Base-by-base conservation (phyloP, 92 coral and sea anemone species). In the Plumapathes pennacea region DNA sequence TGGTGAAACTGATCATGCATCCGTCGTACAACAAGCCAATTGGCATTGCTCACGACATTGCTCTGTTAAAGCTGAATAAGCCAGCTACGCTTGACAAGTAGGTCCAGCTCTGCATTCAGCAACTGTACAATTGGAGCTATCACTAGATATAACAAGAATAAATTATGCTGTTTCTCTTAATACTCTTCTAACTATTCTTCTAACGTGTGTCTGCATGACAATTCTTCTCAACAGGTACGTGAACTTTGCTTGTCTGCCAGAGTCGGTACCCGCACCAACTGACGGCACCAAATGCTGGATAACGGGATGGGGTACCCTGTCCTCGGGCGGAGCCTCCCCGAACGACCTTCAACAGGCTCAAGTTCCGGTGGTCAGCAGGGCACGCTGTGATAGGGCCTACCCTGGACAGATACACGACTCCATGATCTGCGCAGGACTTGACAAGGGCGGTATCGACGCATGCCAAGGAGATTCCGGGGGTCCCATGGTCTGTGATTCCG, bases 391-490 rank as follows among this genome's bases (percentile, higher is more conserved):
- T 22, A 36, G 39, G 10, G 37, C 52, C 2, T 64, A 63, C 51
- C 40, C 56, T 15, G 53, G 62, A 21, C 9, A 25, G 0, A 63
- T 74, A 22, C 61, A 64, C 12, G 82, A 74, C 10, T 32, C 73
- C 39, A 62, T 74, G 43, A 32, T 74, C 43, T 74, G 82, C n/a
- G 82, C 82, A 2, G 82, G 82, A n/a, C 61, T 52, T 14, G 54
- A 74, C 2, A 46, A 74, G 34, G 82, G 82, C 5, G 82, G 74
- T 3, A 56, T 74, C 13, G 82, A 74, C 54, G 57, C 82, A 10
- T 74, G 82, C 27, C 82, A 74, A 34, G 68, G 68, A 9, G 82
- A 74, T 30, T 63, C 71, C 2, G 82, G 73, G 18, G 82, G 82
- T 17, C 82, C 82, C 44, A 57, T 74, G 46, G 82, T 69, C 1